A percentile compares a stretch with the other conserved stretches of the same genome.
Conservation (phyloP, 2,888 invertebrate genomes). For the Drosophila demipolita region DNA sequence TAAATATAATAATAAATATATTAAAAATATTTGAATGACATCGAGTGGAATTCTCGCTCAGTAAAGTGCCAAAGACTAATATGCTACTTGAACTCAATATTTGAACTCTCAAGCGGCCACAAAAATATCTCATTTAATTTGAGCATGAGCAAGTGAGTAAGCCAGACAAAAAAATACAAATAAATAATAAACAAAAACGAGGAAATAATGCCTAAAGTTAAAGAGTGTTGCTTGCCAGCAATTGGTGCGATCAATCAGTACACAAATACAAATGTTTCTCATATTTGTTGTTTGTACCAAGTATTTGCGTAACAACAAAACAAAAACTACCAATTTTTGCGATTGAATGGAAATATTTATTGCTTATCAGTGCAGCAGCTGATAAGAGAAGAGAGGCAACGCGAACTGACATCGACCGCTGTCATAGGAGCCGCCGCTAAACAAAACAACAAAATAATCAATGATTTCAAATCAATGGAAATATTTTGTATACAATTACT, state of each 20-base stretch:
- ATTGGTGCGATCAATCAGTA: constrained; percentile 38
- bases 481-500: constrained; percentile 5
- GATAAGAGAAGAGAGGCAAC: constrained; percentile 34
- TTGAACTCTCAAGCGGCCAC: constrained; percentile 12
- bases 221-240: constrained; percentile 17
- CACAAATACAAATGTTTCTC: constrained; percentile 21
- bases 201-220: constrained; percentile 11
- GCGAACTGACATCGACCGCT: constrained; percentile 17
- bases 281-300: constrained; percentile 3
- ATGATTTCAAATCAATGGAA: constrained; percentile 36
- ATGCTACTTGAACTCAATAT: background rate
- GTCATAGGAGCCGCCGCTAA: constrained; percentile 3
- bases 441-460: background rate
- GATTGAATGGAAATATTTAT: constrained; percentile 24
- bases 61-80: background rate
- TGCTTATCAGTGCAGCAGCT: constrained; percentile 29
- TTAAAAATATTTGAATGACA: background rate
- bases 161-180: background rate
- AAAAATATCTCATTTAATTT: constrained; percentile 7
- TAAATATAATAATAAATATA: no score
- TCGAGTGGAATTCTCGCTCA: background rate
- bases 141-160: background rate
- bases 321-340: background rate
- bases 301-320: constrained; percentile 43
- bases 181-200: background rate